Evolutionary conservation across 1,140 invertebrate genomes (phyloP).

Genomic region (Ceratosolen solmsi): DNA sequence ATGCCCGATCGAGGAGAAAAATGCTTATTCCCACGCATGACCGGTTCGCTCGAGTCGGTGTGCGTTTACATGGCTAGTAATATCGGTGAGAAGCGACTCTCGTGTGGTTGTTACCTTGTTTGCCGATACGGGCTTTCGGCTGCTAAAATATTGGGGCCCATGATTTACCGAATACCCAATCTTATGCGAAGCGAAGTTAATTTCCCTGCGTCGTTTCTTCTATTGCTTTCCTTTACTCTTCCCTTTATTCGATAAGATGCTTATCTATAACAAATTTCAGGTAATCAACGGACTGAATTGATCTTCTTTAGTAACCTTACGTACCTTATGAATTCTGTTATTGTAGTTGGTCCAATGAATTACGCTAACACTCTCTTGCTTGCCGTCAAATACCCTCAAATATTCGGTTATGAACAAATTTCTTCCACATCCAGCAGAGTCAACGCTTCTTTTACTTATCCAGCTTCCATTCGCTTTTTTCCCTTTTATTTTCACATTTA

Average conservation of each 20-base stretch:
- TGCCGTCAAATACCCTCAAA: neutral
- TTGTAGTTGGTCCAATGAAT: too few relatives aligned
- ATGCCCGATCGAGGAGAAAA: slow-evolving; percentile 28
- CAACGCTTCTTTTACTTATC: neutral
- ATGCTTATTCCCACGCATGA: slow-evolving; percentile 38
- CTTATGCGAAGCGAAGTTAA: neutral
- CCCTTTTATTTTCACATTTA: neutral
- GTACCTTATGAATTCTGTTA: neutral
- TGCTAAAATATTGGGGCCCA: slow-evolving; percentile 20
- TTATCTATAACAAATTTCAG: slow-evolving; percentile 43
- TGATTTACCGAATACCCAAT: slow-evolving; percentile 19
- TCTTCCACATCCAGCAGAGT: neutral
- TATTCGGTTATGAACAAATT: neutral
- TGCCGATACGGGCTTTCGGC: neutral
- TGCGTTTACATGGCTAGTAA: neutral
- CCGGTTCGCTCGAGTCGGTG: neutral
- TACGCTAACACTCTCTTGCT: neutral
- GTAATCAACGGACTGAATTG: slow-evolving; percentile 4
- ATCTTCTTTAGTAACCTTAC: neutral
- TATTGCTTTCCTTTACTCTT: neutral
- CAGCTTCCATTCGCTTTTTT: neutral
- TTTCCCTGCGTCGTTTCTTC: neutral
- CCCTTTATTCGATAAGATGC: neutral
- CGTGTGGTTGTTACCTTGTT: slow-evolving; percentile 6
- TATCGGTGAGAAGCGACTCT: neutral